phyloP scores from a whole-genome alignment of 37 sponge, comb jelly and placozoan genomes.

The Agelas oroides region DNA sequence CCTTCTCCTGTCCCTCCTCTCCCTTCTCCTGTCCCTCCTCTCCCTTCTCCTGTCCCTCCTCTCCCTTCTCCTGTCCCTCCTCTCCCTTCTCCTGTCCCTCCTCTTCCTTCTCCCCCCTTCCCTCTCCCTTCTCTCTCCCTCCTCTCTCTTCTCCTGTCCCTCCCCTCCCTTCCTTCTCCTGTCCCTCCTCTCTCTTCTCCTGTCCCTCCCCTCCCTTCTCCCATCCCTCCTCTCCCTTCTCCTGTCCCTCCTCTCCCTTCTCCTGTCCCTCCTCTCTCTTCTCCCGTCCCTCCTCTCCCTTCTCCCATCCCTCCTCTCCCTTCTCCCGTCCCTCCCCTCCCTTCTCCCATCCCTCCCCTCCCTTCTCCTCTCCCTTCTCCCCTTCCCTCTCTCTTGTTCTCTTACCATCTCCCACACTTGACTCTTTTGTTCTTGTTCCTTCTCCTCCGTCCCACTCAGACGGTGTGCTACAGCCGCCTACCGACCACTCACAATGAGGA shows the following conservation, averaged over 20 bases:
- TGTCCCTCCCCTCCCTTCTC: too few species aligned
- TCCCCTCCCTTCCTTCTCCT: background rate
- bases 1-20: background rate
- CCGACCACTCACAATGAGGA: conserved; percentile 84
- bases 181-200: background rate
- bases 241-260: background rate
- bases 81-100: background rate
- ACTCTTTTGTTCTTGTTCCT: too few species aligned
- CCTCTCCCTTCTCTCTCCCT: too few species aligned
- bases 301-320: background rate
- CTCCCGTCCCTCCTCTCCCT: background rate
- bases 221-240: background rate
- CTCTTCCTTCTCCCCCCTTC: background rate
- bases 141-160: background rate
- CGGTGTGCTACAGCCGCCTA: conserved; percentile 79
- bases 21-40: background rate
- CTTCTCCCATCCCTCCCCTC: background rate
- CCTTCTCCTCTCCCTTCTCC: background rate
- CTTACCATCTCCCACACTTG: background rate
- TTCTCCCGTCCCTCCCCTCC: background rate
- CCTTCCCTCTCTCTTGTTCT: background rate
- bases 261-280: too few species aligned
- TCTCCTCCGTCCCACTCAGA: conserved; percentile 35
- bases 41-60: background rate
- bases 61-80: too few species aligned